phyloP scores from a whole-genome alignment of 2,113 vertebrate species.

The Xenopus laevis region DNA sequence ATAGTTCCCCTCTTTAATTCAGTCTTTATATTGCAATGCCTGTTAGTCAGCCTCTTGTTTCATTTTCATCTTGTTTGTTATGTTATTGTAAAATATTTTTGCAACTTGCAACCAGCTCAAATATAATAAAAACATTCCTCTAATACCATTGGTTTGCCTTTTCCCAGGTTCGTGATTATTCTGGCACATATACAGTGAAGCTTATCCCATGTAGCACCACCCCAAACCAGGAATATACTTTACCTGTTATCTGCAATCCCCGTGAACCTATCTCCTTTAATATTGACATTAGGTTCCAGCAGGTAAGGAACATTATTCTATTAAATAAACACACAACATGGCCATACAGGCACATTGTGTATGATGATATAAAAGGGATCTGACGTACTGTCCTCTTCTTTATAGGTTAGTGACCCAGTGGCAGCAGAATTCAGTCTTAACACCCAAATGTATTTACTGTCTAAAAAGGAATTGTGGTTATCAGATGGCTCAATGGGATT shows the following conservation, averaged over 20 bases:
- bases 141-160: not conserved
- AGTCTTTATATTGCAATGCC: too few species aligned
- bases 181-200: slow-evolving; percentile 71
- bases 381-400: not conserved
- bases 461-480: slow-evolving; percentile 74
- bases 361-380: not conserved
- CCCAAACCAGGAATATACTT: slow-evolving; percentile 63
- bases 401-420: slow-evolving; percentile 76
- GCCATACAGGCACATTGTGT: not conserved
- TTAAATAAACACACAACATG: not conserved
- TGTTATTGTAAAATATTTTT: too few species aligned
- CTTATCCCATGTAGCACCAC: slow-evolving; percentile 65
- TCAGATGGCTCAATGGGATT: slow-evolving; percentile 80
- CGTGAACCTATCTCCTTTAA: slow-evolving; percentile 71
- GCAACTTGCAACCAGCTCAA: too few species aligned
- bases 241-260: slow-evolving; percentile 69
- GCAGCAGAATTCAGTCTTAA: slow-evolving; percentile 80
- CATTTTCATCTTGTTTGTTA: too few species aligned
- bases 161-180: slow-evolving; percentile 68
- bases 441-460: slow-evolving; percentile 77
- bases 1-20: too few species aligned
- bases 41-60: too few species aligned
- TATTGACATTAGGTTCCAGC: slow-evolving; percentile 79
- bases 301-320: slow-evolving; percentile 55
- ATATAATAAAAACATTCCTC: too few species aligned